phyloP scores from a whole-genome alignment of 2,888 invertebrate species.

The Dyspetes luteomarginatus region DNA sequence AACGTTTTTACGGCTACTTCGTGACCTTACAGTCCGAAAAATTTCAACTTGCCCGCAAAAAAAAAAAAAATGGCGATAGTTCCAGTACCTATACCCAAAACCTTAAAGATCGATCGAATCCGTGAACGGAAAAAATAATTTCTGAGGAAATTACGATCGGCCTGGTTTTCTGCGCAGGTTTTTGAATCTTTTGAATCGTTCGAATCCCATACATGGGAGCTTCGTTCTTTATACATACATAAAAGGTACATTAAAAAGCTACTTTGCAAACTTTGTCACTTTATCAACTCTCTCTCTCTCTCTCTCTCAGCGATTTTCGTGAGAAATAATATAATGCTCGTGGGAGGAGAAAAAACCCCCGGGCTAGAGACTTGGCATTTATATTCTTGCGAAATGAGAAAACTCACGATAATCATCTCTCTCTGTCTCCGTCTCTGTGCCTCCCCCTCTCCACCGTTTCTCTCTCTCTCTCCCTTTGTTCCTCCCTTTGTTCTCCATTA shows the following conservation, averaged over 20 bases:
- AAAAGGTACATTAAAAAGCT: slow-evolving; percentile 20
- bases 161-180: neutral
- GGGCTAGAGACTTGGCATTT: slow-evolving; percentile 25
- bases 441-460: neutral
- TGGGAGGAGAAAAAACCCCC: slow-evolving; percentile 7
- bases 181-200: neutral
- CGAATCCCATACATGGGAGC: neutral
- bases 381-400: slow-evolving; percentile 56
- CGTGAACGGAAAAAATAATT: neutral
- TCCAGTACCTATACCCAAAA: too few species aligned
- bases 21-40: slow-evolving; percentile 53
- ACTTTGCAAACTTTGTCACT: slow-evolving; percentile 33
- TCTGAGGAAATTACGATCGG: neutral
- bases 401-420: slow-evolving; percentile 54
- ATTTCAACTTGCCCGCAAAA: slow-evolving; percentile 25
- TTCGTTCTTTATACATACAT: neutral
- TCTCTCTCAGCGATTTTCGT: neutral
- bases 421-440: neutral
- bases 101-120: neutral
- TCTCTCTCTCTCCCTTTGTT: neutral
- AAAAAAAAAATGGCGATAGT: too few species aligned
- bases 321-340: slow-evolving; percentile 21
- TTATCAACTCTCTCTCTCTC: slow-evolving; percentile 20
- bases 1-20: slow-evolving; percentile 61
- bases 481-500: neutral